Percentiles rank a stretch among this genome's conserved stretches.
Conservation (phyloP, 2,888 invertebrate genomes). For the Esperia sulphurella region DNA sequence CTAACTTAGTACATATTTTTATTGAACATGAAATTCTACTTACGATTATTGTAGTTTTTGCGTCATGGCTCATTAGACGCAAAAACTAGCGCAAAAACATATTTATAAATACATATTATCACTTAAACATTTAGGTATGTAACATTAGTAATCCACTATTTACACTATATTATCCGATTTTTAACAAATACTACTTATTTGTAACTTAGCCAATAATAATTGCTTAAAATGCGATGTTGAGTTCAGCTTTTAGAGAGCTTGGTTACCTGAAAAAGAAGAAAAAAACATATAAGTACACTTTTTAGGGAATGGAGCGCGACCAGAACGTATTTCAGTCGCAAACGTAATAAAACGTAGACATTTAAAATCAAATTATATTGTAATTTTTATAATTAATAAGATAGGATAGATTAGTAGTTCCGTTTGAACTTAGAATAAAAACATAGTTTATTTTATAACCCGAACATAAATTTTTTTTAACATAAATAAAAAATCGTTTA, state of each 20-base stretch:
- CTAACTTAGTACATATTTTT: too few relatives aligned
- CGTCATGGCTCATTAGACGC: constrained; percentile 68
- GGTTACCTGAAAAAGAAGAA: constrained; percentile 34
- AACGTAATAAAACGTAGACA: too few relatives aligned
- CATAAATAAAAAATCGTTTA: too few relatives aligned
- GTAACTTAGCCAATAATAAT: neutral
- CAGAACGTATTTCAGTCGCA: too few relatives aligned
- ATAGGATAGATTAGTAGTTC: too few relatives aligned
- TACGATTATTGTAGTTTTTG: constrained; percentile 42
- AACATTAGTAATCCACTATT: neutral
- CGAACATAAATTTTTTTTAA: too few relatives aligned
- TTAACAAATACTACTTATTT: neutral
- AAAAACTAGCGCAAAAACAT: constrained; percentile 41
- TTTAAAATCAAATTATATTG: too few relatives aligned
- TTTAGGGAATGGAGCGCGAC: too few relatives aligned
- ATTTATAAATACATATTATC: neutral
- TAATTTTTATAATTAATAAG: too few relatives aligned
- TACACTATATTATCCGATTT: neutral
- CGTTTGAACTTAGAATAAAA: too few relatives aligned
- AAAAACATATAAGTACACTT: neutral
- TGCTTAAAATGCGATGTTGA: constrained; percentile 1
- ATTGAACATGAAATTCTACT: neutral
- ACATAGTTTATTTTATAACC: too few relatives aligned
- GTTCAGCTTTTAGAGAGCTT: constrained; percentile 31
- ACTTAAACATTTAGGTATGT: neutral